Base-by-base conservation (phyloP, 2,797 vertebrate genomes). In the Anisognathus igniventris region DNA sequence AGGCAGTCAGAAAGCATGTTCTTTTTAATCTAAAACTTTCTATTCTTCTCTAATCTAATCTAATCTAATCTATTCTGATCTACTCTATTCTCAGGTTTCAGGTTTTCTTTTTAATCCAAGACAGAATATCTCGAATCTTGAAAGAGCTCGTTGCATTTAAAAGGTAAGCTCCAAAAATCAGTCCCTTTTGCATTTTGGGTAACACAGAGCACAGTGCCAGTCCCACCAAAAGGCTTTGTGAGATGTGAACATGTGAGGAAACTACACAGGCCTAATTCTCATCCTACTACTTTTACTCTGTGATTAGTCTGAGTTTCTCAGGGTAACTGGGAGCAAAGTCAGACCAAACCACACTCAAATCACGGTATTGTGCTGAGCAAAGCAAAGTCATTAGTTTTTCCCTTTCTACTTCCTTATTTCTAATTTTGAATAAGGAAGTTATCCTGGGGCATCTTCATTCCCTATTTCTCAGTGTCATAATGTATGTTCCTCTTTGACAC, bases 401-500 rank as follows among this genome's bases (percentile, higher is more conserved):
- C 93, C 40, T 89, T 92, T 86, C 44, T 77, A 87, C 50, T 96
- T 96, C 94, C 95, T 86, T 80, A 90, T 95, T 96, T 96, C 93
- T 96, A 95, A 91, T 93, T 95, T 82, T 89, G 78, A 89, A 95
- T 87, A 80, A 87, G 89, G 92, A 95, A 96, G 88, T 61, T 94
- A 64, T 57, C 58, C 65, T 56, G 54, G 24, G 85, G 54, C 54
- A 83, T 85, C 62, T 93, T 95, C 68, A 93, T 73, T 42, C 62
- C 61, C 37, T 83, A 11, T 75, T 92, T 90, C 57, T 95, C 27
- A 80, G 28, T 89, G 74, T 82, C 57, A 89, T 56, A 92, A 79
- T 1, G 0, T 53, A 44, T 44, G 78, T 96, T 96, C 96, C 95
- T 91, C 91, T 92, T 92, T 75, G 79, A 65, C 40, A 62, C n/a